Base-by-base conservation (phyloP, 2,113 vertebrate genomes). In the Poeciliopsis occidentalis region DNA sequence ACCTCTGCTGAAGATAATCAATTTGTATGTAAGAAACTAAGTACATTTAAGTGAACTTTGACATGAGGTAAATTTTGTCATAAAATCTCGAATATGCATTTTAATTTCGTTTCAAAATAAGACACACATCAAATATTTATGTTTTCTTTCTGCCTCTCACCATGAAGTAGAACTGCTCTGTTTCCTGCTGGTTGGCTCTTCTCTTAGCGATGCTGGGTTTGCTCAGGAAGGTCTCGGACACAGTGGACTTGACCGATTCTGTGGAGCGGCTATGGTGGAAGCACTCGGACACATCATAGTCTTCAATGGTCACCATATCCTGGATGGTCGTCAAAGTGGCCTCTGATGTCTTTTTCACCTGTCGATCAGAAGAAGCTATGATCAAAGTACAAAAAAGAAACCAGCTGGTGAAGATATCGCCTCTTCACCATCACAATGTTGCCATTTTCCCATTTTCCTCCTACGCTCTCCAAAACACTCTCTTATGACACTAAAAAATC, bases 91-190 rank as follows among this genome's bases (percentile, higher is more conserved):
- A 27, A 60, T 0, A 22, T 19, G n/a, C 11, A 26, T 73, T 62
- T 72, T 34, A 8, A 29, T 63, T 72, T 44, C 32, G 47, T 74
- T 39, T 44, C 13, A 61, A 47, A 41, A 57, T 8, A 41, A 78
- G 71, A n/a, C 39, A 6, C 2, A 65, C 13, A 51, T 60, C 30
- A 75, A 19, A 54, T 22, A 54, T 54, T 54, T 22, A 22, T 24
- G 0, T 22, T 8, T 0, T 47, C 12, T 12, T 69, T 7, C 8
- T 32, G 27, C 60, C 24, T 26, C 92, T 62, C 89, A 99, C 98
- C 97, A 98, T 98, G 84, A 99, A 99, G 93, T 99, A 99, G 93
- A 99, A 99, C 80, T 99, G 97, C 88, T 99, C 98, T 0, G 98
- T 99, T 90, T 99, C 98, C 92, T 99, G 97, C 92, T 98, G 97